Evolutionary conservation across 2,113 vertebrate species (phyloP).

Genomic region (Lynx canadensis): DNA sequence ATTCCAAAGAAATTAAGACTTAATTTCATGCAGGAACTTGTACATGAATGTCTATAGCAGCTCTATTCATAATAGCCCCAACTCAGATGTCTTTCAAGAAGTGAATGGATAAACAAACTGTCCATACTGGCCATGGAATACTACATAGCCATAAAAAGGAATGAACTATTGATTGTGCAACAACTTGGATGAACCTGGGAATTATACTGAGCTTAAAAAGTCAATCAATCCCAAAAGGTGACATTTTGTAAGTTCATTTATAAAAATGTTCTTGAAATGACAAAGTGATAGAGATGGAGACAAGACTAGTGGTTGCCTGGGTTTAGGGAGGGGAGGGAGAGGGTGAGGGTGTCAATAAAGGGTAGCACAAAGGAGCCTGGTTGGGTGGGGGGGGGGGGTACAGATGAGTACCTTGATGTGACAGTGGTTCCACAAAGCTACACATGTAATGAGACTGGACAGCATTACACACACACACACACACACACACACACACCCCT

Average conservation of each 20-base stretch:
- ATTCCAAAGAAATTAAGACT: neutral
- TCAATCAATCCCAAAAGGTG: neutral
- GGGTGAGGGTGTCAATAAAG: neutral
- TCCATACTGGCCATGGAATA: neutral
- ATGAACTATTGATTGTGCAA: neutral
- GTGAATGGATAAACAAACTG: neutral
- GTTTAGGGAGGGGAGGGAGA: neutral
- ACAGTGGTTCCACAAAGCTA: neutral
- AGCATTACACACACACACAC: neutral
- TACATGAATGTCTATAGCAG: neutral
- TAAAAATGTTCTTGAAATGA: neutral
- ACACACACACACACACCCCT: neutral
- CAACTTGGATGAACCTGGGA: neutral
- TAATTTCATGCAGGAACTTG: neutral
- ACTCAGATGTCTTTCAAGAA: neutral
- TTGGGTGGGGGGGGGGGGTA: too few species aligned
- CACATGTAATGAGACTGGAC: neutral
- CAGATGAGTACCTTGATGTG: neutral
- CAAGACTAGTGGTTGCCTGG: neutral
- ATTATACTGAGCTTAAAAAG: neutral
- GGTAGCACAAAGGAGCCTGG: neutral
- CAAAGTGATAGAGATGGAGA: neutral
- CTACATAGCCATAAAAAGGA: neutral
- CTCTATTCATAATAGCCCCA: neutral
- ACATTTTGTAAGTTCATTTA: neutral